Conservation (phyloP, 1,140 invertebrate species). For the Drosophila navojoa region DNA sequence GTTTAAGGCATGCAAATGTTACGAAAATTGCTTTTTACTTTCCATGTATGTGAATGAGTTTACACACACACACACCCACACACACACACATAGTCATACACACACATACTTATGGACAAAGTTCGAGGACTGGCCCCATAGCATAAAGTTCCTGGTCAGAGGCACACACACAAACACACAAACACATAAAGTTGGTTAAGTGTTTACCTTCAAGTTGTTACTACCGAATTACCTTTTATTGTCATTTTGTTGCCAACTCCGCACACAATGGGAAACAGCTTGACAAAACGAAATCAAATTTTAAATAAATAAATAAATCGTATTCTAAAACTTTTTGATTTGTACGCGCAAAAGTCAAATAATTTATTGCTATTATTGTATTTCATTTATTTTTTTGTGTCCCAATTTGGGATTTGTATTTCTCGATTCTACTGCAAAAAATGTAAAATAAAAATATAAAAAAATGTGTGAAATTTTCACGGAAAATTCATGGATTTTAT, state of each 20-base stretch:
- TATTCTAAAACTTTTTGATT: constrained; percentile 21
- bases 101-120: constrained; percentile 27
- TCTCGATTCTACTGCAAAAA: constrained; percentile 1
- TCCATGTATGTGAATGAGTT: constrained; percentile 72
- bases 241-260: constrained; percentile 44
- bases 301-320: constrained; percentile 22
- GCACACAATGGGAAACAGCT: constrained; percentile 28
- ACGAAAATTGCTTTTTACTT: constrained; percentile 81
- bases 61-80: constrained; percentile 34
- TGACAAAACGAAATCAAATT: constrained; percentile 22
- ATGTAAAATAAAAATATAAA: not conserved
- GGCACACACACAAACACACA: constrained; percentile 1
- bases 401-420: constrained; percentile 5
- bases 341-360: constrained; percentile 24
- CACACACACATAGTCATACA: constrained; percentile 27
- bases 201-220: constrained; percentile 75
- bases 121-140: constrained; percentile 18
- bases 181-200: constrained; percentile 67
- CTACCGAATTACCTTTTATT: constrained; percentile 78
- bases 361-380: constrained; percentile 20
- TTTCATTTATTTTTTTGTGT: constrained; percentile 17
- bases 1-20: constrained; percentile 80
- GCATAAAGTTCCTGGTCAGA: constrained; percentile 12
- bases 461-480: not conserved
- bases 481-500: constrained; percentile 10